These are phyloP conservation scores for Synanthedon tipuliformis DNA, from an alignment of 2,888 invertebrate species.

Conservation along the genomic window DNA sequence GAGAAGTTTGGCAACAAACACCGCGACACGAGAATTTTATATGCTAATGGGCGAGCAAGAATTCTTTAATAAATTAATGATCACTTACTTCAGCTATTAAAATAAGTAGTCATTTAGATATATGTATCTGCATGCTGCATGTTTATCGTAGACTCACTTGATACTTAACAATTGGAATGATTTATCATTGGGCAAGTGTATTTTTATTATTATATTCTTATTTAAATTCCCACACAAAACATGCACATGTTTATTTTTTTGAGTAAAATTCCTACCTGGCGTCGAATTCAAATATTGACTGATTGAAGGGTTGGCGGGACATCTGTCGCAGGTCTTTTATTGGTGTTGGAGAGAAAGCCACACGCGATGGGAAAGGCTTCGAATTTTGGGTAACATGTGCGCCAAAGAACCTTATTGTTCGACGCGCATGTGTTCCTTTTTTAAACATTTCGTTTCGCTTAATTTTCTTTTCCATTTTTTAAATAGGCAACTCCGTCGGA, in stretches of 20 bases:
- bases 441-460: not conserved
- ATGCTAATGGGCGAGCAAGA: no score
- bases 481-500: not conserved
- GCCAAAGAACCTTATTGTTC: constrained; percentile 26
- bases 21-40: no score
- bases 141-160: no score
- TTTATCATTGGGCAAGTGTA: not conserved
- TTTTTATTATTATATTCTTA: not conserved
- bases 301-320: constrained; percentile 62
- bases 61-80: no score
- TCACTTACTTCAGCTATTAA: no score
- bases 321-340: constrained; percentile 48
- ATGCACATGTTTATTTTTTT: constrained; percentile 14
- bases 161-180: not conserved
- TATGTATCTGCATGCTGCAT: no score
- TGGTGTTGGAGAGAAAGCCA: constrained; percentile 36
- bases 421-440: not conserved
- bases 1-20: no score
- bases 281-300: constrained; percentile 62
- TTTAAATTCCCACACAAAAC: constrained; percentile 20
- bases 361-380: constrained; percentile 26
- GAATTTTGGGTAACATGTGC: constrained; percentile 37
- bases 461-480: not conserved
- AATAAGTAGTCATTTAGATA: no score
- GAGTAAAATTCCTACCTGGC: constrained; percentile 16